Conservation (phyloP, 1,140 invertebrate species). For the Sarcophaga bullata region DNA sequence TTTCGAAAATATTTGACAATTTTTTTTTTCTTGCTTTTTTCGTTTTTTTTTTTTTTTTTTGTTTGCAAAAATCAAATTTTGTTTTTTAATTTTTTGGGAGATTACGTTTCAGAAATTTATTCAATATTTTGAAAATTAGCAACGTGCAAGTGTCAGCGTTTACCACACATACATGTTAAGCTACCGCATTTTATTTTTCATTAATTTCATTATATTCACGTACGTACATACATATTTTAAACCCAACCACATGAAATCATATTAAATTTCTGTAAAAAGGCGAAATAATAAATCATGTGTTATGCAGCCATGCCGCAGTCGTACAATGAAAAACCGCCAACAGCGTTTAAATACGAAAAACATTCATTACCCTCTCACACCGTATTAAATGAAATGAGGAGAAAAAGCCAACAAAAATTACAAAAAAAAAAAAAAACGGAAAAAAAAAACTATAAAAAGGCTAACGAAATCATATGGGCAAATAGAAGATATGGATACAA, state of each 20-base stretch:
- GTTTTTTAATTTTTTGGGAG: not conserved
- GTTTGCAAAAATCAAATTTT: too few species aligned
- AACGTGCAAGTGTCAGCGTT: conserved; percentile 33
- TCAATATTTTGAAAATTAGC: not conserved
- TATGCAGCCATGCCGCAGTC: conserved; percentile 13
- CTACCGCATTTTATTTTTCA: conserved; percentile 9
- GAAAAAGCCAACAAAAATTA: conserved; percentile 12
- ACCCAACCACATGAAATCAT: conserved; percentile 29
- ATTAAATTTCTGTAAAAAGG: conserved; percentile 30
- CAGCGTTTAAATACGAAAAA: conserved; percentile 28
- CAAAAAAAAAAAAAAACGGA: not conserved
- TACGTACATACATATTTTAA: not conserved
- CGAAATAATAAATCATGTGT: conserved; percentile 32
- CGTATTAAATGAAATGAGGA: not conserved
- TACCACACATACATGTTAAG: conserved; percentile 32
- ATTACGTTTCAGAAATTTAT: not conserved
- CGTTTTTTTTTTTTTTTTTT: too few species aligned
- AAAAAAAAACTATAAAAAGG: conserved; percentile 6
- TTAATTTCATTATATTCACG: conserved; percentile 9
- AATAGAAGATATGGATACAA: not conserved
- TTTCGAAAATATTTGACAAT: too few species aligned
- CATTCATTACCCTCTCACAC: not conserved
- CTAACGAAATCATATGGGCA: not conserved
- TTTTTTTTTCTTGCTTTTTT: too few species aligned
- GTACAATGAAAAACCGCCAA: conserved; percentile 15